Conservation (phyloP, 2,797 vertebrate species). For the Alcedo quadribrachys region DNA sequence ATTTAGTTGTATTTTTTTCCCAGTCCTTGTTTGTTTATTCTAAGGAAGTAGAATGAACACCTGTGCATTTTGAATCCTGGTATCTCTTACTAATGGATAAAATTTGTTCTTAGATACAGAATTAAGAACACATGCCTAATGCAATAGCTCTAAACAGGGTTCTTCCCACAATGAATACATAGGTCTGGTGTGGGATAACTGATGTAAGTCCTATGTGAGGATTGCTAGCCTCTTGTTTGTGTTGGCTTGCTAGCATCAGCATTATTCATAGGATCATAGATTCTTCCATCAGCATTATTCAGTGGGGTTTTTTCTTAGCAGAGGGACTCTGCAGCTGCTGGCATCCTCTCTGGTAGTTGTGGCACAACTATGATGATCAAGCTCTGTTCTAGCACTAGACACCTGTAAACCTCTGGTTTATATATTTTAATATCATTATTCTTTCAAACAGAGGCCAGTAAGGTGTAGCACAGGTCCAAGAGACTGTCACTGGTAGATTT, state of each 20-base stretch:
- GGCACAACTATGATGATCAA: background rate
- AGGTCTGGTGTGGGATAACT: too few relatives aligned
- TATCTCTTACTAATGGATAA: background rate
- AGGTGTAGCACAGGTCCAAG: background rate
- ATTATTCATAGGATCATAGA: too few relatives aligned
- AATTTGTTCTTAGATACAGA: background rate
- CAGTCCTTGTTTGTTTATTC: background rate
- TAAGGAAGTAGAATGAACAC: background rate
- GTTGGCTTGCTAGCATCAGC: background rate
- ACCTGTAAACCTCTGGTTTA: background rate
- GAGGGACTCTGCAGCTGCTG: background rate
- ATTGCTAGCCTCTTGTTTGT: background rate
- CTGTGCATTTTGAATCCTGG: accelerated
- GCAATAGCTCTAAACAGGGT: too few relatives aligned
- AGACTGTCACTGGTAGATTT: background rate
- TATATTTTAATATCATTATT: background rate
- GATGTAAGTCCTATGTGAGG: background rate
- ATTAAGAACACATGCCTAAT: too few relatives aligned
- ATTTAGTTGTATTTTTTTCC: background rate
- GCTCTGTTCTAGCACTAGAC: background rate
- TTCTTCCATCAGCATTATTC: background rate
- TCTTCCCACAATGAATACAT: too few relatives aligned
- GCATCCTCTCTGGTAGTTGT: background rate
- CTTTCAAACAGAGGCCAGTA: background rate
- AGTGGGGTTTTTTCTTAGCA: background rate